phyloP scores from a whole-genome alignment of 2,888 invertebrate genomes.

The Machimus rusticus region DNA sequence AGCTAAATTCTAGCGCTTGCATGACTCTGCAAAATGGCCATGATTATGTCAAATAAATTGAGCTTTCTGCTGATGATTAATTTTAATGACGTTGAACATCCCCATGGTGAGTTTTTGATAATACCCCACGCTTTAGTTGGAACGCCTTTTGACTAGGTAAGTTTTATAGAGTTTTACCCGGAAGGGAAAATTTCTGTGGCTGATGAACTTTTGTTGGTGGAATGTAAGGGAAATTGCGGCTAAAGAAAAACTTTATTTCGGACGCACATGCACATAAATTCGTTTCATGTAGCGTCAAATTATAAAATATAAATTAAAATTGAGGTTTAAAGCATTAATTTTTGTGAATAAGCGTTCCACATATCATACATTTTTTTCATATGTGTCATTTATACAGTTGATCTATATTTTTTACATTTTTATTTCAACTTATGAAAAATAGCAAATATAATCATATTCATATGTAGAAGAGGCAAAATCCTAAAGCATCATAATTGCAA shows the following conservation, averaged over 20 bases:
- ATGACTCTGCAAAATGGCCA: background rate
- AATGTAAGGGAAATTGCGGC: background rate
- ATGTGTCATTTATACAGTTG: background rate
- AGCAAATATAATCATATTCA: no score
- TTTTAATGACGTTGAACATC: background rate
- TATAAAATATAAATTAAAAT: background rate
- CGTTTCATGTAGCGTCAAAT: no score
- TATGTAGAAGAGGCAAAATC: no score
- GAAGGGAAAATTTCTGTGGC: background rate
- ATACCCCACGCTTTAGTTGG: background rate
- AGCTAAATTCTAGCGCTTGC: background rate
- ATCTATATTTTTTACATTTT: no score
- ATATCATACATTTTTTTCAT: background rate
- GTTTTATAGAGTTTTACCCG: background rate
- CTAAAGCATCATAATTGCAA: no score
- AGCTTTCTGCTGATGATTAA: background rate
- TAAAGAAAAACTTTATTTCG: background rate
- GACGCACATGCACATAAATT: background rate
- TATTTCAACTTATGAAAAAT: no score
- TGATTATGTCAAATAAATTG: background rate
- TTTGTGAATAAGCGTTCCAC: background rate
- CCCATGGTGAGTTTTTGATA: background rate
- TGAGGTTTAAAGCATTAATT: background rate
- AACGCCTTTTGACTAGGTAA: background rate
- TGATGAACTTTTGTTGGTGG: background rate